A percentile compares a stretch with the other conserved stretches of the same genome.
Conservation (phyloP, 1,140 invertebrate species). For the Bombus terrestris region DNA sequence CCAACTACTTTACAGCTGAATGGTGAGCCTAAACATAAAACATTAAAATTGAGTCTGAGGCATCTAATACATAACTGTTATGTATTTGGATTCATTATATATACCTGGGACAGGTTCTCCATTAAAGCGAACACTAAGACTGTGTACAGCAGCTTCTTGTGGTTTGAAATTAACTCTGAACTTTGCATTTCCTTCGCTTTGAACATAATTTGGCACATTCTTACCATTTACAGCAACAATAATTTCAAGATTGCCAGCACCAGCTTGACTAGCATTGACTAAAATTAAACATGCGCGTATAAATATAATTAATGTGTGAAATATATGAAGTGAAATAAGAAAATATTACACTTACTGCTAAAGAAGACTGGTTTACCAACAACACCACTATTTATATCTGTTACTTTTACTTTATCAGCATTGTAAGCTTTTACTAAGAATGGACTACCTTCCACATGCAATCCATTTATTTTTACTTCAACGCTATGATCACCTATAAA, state of each 20-base stretch:
- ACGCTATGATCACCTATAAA: constrained; percentile 93
- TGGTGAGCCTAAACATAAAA: constrained; percentile 87
- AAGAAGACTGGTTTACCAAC: constrained; percentile 97
- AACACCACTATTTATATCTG: constrained; percentile 93
- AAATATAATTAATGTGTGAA: neutral
- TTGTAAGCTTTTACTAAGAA: constrained; percentile 98
- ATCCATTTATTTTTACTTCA: constrained; percentile 91
- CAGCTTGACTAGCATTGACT: constrained; percentile 92
- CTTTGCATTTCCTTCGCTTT: constrained; percentile 97
- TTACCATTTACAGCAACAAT: constrained; percentile 98
- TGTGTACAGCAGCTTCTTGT: constrained; percentile 94
- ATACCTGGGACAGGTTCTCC: constrained; percentile 94
- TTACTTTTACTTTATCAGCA: constrained; percentile 94
- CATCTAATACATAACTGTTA: neutral
- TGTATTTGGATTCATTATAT: neutral
- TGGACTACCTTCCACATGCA: constrained; percentile 95
- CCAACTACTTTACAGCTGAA: constrained; percentile 92
- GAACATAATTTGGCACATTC: constrained; percentile 99
- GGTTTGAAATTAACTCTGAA: constrained; percentile 99
- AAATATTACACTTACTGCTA: constrained; percentile 88
- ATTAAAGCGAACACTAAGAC: constrained; percentile 96
- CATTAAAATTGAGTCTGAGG: neutral
- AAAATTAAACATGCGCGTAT: constrained; percentile 55
- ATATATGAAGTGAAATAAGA: neutral
- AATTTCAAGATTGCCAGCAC: constrained; percentile 98